These are phyloP conservation scores for Hoplodrina blanda DNA, from an alignment of 2,888 invertebrate species.

Conservation along the genomic window DNA sequence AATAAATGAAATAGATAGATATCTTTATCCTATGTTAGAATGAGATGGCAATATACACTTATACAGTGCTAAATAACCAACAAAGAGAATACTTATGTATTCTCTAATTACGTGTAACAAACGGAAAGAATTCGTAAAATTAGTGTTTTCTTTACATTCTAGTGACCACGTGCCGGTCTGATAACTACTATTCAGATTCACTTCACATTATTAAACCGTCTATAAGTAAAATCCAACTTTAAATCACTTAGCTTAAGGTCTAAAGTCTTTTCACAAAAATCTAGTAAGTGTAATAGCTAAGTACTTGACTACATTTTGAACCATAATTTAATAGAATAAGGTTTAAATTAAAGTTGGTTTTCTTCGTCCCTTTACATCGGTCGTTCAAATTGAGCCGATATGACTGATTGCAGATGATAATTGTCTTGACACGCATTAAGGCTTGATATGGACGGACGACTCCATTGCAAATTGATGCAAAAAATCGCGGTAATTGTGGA, in stretches of 20 bases:
- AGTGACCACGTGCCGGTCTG: conserved; percentile 36
- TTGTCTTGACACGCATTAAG: conserved; percentile 26
- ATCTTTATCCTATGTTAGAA: too few relatives aligned
- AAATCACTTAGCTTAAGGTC: rapidly evolving
- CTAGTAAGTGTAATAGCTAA: not conserved
- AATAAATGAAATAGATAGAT: not conserved
- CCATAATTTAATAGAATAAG: not conserved
- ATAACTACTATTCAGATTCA: conserved; percentile 34
- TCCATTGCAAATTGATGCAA: conserved; percentile 23
- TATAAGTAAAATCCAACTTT: conserved; percentile 19
- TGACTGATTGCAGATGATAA: conserved; percentile 34
- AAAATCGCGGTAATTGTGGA: conserved; percentile 14
- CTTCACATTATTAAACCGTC: not conserved
- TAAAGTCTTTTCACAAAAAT: conserved; percentile 3
- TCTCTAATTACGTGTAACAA: conserved; percentile 40
- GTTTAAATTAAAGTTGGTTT: conserved; percentile 8
- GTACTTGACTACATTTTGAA: not conserved
- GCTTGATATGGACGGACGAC: conserved; percentile 8
- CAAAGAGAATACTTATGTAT: not conserved
- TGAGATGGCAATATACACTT: too few relatives aligned
- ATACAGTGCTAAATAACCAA: not conserved
- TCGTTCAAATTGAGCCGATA: conserved; percentile 14
- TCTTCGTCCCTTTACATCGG: not conserved
- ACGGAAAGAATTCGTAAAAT: conserved; percentile 28
- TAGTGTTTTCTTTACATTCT: conserved; percentile 34